A percentile compares a stretch with the other conserved stretches of the same genome.
Evolutionary conservation across 2,888 invertebrate species (phyloP).

Genomic region (Heliconius hortense): DNA sequence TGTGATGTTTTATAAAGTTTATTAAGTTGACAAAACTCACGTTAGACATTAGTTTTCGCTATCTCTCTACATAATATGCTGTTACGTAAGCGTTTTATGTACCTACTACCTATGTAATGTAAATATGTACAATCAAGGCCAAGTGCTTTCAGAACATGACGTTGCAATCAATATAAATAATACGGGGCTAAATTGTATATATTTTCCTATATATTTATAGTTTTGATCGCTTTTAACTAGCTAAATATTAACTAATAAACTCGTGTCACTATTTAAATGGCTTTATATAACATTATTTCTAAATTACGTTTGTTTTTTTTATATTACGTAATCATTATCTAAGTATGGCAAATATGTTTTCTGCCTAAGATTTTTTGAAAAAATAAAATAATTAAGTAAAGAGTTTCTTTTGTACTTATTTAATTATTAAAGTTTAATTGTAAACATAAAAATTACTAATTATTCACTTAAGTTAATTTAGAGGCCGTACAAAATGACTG

Average conservation of each 20-base stretch:
- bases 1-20: slow-evolving; percentile 48
- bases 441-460: slow-evolving; percentile 9
- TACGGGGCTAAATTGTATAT: slow-evolving; percentile 38
- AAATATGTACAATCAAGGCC: slow-evolving; percentile 67
- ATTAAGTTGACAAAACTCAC: slow-evolving; percentile 56
- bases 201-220: slow-evolving; percentile 32
- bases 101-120: slow-evolving; percentile 58
- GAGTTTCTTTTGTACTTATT: slow-evolving; percentile 17
- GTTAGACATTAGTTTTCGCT: slow-evolving; percentile 57
- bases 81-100: slow-evolving; percentile 66
- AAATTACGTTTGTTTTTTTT: slow-evolving; percentile 4
- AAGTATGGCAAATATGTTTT: slow-evolving; percentile 7
- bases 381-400: slow-evolving; percentile 14
- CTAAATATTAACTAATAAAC: not conserved
- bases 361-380: slow-evolving; percentile 23
- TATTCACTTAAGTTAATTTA: slow-evolving; percentile 10
- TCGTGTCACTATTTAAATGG: not conserved
- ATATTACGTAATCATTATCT: slow-evolving; percentile 19
- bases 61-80: slow-evolving; percentile 58
- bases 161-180: slow-evolving; percentile 44
- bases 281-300: slow-evolving; percentile 1
- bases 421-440: not conserved
- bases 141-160: slow-evolving; percentile 59
- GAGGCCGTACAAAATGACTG: slow-evolving; percentile 12
- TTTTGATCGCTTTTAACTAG: slow-evolving; percentile 18